Conservation (phyloP, 2,888 invertebrate species). For the Serrognathus titanus region DNA sequence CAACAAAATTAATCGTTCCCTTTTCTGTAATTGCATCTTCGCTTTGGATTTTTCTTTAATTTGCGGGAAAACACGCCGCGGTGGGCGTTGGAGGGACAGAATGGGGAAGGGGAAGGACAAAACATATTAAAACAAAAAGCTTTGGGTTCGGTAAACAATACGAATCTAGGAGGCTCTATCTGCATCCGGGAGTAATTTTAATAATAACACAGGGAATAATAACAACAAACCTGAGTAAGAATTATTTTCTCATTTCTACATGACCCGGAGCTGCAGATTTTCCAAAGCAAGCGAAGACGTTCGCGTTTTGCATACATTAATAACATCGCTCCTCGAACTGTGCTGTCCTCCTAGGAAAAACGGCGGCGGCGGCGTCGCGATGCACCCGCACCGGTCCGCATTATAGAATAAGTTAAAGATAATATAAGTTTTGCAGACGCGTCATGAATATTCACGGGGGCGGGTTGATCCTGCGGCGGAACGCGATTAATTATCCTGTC, state of each 20-base stretch:
- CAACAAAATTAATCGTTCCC: too few species aligned
- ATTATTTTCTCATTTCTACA: slow-evolving; percentile 5
- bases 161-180: too few species aligned
- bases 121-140: too few species aligned
- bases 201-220: slow-evolving; percentile 4
- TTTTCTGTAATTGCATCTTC: too few species aligned
- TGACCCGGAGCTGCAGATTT: slow-evolving; percentile 1
- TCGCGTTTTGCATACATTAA: slow-evolving; percentile 3
- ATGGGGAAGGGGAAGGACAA: too few species aligned
- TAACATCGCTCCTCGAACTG: neutral
- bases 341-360: neutral
- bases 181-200: slow-evolving; percentile 9
- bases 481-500: slow-evolving; percentile 17
- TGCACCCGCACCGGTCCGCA: slow-evolving; percentile 1
- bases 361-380: slow-evolving; percentile 4
- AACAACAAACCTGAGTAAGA: slow-evolving; percentile 5
- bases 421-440: slow-evolving; percentile 17
- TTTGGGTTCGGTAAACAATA: too few species aligned
- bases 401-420: slow-evolving; percentile 17
- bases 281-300: neutral
- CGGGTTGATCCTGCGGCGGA: slow-evolving; percentile 15
- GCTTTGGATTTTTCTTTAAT: too few species aligned
- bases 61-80: too few species aligned
- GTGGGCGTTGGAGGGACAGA: too few species aligned
- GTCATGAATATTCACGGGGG: slow-evolving; percentile 18